phyloP scores from a whole-genome alignment of 2,888 invertebrate genomes.

The Coelopa pilipes region DNA sequence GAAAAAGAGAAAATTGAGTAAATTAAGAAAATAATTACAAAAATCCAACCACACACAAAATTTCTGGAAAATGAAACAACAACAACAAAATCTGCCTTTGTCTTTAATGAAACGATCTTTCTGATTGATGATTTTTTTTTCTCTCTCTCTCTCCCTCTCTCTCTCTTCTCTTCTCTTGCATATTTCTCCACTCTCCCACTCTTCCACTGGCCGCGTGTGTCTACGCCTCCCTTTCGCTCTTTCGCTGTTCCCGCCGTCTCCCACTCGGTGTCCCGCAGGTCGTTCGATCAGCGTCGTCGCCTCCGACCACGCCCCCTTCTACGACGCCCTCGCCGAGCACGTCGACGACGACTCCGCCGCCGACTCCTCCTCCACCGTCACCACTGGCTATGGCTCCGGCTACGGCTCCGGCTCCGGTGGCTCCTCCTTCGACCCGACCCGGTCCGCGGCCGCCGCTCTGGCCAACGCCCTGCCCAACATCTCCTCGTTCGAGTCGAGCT shows the following conservation, averaged over 20 bases:
- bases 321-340: conserved; percentile 59
- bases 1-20: too few relatives aligned
- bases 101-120: conserved; percentile 72
- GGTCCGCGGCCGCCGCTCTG: conserved; percentile 45
- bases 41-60: conserved; percentile 34
- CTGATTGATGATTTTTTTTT: conserved; percentile 21
- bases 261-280: conserved; percentile 57
- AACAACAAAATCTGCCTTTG: conserved; percentile 73
- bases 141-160: conserved; percentile 12
- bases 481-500: neutral
- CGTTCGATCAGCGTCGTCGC: conserved; percentile 49
- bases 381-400: conserved; percentile 59
- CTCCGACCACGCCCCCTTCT: conserved; percentile 57
- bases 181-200: conserved; percentile 3
- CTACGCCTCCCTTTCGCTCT: conserved; percentile 43
- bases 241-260: conserved; percentile 52
- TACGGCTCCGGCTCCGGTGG: conserved; percentile 51
- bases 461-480: conserved; percentile 58
- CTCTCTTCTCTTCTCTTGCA: conserved; percentile 2
- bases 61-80: conserved; percentile 34
- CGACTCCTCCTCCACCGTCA: conserved; percentile 53
- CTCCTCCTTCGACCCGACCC: conserved; percentile 19
- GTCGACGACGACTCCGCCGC: conserved; percentile 45
- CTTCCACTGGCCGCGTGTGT: conserved; percentile 57
- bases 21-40: too few relatives aligned